Base-by-base conservation (phyloP, 92 coral and sea anemone genomes). In the Anthopleura xanthogrammica region DNA sequence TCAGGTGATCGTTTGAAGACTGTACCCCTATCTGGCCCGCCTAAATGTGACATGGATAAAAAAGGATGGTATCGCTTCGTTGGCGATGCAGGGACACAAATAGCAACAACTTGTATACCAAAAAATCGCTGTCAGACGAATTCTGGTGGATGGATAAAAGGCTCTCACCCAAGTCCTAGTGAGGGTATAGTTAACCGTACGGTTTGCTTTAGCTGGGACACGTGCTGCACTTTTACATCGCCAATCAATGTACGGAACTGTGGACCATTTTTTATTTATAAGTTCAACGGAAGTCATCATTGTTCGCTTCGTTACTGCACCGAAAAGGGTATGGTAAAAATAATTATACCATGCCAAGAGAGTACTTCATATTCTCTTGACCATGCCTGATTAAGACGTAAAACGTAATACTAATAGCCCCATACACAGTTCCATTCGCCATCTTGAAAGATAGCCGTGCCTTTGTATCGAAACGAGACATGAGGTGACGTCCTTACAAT, bases 141-240 rank as follows among this genome's bases (percentile, higher is more conserved):
- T 64, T 77, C 82, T 14, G 72, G 87, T 13, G 92, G 89, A 52
- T 89, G 92, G 92, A 65, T 89, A 79, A 56, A 66, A 20, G 92
- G 89, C 12, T 39, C 41, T 20, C 89, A 64, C 41, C 92, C 92
- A 43, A 55, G 65, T 12, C 71, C 68, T 7, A 39, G 48, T 65
- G 84, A 89, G 14, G 89, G 89, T 14, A 48, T 16, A 14, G 86
- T 89, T 55, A 56, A 12, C 41, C 92, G 92, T 12, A 77, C 72
- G 41, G 89, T 78, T n/a, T 89, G 92, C 60, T 85, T 85, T 46
- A 77, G 39, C 77, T 89, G 89, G 89, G 12, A 23, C 9, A 29
- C 56, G 17, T 89, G 92, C 68, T 89, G 92, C 75, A 4, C 3
- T 0, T 81, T 60, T 60, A 3, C 68, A 17, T 2, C 68, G 39